Evolutionary conservation across 2,113 vertebrate genomes (phyloP), one percentile per base, ranked within the genome.

Genomic region (Gnathonemus echidnorhynchus): DNA sequence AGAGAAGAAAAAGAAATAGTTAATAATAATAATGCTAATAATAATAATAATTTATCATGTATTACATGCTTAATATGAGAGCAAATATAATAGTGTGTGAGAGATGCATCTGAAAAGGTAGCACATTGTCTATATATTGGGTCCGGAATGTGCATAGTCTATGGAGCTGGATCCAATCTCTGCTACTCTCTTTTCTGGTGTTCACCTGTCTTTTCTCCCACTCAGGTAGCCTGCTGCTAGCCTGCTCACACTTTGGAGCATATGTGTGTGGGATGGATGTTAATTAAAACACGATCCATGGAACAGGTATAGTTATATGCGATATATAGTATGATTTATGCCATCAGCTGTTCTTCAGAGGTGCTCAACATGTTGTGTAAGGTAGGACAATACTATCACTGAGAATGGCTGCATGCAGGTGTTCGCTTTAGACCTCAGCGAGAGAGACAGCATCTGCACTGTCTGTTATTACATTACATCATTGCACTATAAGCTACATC

Each of bases 251-350:
- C 93, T 99, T 99, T 91, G 97, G 97, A 91, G 98, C 98, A 0
- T 99, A 99, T 39, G 98, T 99, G 0, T 99, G 95, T 92, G 99
- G 98, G 90, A 96, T 97, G 70, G 98, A 99, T 92, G 99, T 99
- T 89, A 98, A 99, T 94, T 99, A 98, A 94, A 99, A 98, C 94
- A 99, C 97, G 83, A 95, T 99, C 90, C 98, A 99, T 27, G 98
- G 99, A 89, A 95, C 97, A 94, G 99, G 98, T 99, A 95, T n/a
- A 50, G 35, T 48, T 4, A n/a, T 48, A 42, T 48, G n/a, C 6
- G 7, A 84, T 84, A 46, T 11, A 48, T 11, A 85, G 74, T 42
- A 42, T 39, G 74, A 39, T 80, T 80, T 70, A 70, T 31, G 62
- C 10, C 62, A 27, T 80, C 74, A 80, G 74, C 74, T 80, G 35